Evolutionary conservation across 2,113 vertebrate species (phyloP).

Genomic region (Plecotus auritus): DNA sequence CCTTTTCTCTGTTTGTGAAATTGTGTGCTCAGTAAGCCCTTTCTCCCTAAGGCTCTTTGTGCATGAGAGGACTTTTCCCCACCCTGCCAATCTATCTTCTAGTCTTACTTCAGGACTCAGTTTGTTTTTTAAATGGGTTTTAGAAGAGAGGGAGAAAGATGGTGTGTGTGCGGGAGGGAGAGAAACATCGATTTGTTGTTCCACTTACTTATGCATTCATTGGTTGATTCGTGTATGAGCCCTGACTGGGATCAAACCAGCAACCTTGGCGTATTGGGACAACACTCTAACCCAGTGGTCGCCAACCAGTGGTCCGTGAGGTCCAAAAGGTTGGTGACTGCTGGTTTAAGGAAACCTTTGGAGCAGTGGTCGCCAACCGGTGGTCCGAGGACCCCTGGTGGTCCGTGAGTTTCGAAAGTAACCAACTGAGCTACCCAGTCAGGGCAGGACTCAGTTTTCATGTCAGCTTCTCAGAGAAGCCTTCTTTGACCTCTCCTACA

Average conservation of each 20-base stretch:
- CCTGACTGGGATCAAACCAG: not conserved
- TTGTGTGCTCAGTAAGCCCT: not conserved
- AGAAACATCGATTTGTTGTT: not conserved
- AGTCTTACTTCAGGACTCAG: not conserved
- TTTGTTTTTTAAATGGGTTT: not conserved
- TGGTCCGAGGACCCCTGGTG: too few species aligned
- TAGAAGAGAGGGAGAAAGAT: not conserved
- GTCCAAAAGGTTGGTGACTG: too few species aligned
- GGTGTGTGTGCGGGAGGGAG: not conserved
- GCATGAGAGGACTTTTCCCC: not conserved
- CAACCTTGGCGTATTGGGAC: not conserved
- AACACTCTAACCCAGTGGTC: not conserved
- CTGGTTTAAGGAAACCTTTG: too few species aligned
- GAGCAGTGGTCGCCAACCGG: too few species aligned
- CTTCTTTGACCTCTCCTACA: not conserved
- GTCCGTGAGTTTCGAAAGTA: too few species aligned
- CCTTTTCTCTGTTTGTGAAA: not conserved
- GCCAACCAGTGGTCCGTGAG: too few species aligned
- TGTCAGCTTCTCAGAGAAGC: not conserved
- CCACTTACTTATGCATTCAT: not conserved
- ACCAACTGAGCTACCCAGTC: not conserved
- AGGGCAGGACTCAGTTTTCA: not conserved
- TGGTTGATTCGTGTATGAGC: not conserved
- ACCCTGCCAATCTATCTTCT: not conserved
- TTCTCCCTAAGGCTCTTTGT: not conserved